phyloP scores from a whole-genome alignment of 1,140 invertebrate genomes.

The Hylaeus anthracinus region DNA sequence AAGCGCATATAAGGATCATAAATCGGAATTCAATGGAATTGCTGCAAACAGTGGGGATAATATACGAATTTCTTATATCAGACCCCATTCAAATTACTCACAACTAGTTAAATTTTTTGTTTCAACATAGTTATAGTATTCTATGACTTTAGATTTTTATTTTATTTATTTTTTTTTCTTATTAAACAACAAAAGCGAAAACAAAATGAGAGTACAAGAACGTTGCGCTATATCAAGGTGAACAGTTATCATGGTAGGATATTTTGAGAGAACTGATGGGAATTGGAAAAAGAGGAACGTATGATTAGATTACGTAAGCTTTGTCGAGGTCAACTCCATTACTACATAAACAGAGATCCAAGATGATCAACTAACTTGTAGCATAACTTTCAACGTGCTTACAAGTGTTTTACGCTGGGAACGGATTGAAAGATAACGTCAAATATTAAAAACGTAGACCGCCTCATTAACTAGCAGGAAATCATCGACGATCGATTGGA shows the following conservation, averaged over 20 bases:
- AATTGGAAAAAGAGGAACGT: background rate
- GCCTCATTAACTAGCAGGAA: no score
- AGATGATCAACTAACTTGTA: no score
- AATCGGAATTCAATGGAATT: background rate
- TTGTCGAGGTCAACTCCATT: background rate
- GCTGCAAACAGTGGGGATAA: background rate
- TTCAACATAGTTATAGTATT: background rate
- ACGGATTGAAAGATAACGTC: background rate
- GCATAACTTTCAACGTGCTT: no score
- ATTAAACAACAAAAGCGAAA: no score
- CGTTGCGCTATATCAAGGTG: no score
- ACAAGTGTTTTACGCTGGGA: no score
- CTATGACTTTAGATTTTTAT: background rate
- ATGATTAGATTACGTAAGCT: slow-evolving; percentile 1
- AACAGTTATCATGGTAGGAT: background rate
- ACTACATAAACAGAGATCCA: background rate
- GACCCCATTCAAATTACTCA: background rate
- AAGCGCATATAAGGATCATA: background rate
- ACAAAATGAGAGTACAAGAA: no score
- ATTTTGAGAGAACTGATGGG: background rate
- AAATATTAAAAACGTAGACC: background rate
- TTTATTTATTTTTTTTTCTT: no score
- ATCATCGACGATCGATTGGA: no score
- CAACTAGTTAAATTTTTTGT: background rate
- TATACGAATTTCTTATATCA: background rate